Evolutionary conservation across 2,888 invertebrate species (phyloP).

Genomic region (Zootermopsis nevadensis): DNA sequence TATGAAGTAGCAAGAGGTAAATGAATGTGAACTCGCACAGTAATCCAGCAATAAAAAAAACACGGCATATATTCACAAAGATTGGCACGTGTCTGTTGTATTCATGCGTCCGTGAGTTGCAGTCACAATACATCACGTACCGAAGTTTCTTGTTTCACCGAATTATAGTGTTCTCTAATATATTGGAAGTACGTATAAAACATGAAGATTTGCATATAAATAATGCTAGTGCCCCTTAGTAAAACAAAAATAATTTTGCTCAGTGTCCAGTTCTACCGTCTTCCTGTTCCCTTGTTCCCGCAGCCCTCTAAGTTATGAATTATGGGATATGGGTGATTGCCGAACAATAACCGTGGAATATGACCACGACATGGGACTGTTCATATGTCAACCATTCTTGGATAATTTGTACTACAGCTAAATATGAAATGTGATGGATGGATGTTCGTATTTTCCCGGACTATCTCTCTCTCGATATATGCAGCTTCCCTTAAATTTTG

Average conservation of each 20-base stretch:
- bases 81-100: not conserved
- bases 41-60: not conserved
- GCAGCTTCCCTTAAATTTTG: too few relatives aligned
- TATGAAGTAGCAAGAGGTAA: not conserved
- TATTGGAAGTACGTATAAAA: not conserved
- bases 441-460: too few relatives aligned
- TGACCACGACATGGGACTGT: not conserved
- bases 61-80: not conserved
- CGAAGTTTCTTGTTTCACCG: not conserved
- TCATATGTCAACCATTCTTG: too few relatives aligned
- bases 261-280: not conserved
- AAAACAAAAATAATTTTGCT: not conserved
- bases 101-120: not conserved
- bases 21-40: not conserved
- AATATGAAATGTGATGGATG: too few relatives aligned
- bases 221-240: not conserved
- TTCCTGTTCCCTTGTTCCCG: constrained; percentile 30
- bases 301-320: constrained; percentile 41
- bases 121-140: not conserved
- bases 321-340: constrained; percentile 41
- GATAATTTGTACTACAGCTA: too few relatives aligned
- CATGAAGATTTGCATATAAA: not conserved
- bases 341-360: not conserved
- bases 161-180: too few relatives aligned
- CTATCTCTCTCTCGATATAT: too few relatives aligned